These are phyloP conservation scores for Pristiophorus japonicus DNA, from an alignment of 2,113 vertebrate species.

Conservation along the genomic window DNA sequence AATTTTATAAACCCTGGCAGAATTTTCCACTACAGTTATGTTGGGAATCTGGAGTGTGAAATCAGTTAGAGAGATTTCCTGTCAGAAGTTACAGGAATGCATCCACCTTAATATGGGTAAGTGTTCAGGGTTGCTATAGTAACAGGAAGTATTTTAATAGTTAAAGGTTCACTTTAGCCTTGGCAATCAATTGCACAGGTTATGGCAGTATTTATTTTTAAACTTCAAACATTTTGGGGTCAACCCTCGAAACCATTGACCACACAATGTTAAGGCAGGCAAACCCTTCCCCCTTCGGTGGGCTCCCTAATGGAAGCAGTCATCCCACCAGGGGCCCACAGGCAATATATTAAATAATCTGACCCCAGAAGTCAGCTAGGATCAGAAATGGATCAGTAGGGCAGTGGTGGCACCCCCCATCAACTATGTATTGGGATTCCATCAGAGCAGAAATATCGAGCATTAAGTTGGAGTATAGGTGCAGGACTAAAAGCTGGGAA, in stretches of 20 bases:
- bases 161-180: neutral
- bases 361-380: neutral
- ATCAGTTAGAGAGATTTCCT: neutral
- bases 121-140: neutral
- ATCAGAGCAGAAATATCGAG: neutral
- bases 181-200: neutral
- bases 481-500: too few species aligned
- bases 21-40: neutral
- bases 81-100: neutral
- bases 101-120: neutral
- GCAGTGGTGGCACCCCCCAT: neutral
- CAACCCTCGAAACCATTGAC: neutral
- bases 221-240: neutral
- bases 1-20: neutral
- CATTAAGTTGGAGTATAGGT: too few species aligned
- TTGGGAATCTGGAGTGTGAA: neutral
- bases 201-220: neutral
- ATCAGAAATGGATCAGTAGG: too few species aligned
- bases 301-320: neutral
- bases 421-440: neutral
- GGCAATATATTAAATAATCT: conserved; percentile 7
- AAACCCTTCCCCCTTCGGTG: too few species aligned
- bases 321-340: neutral
- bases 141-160: neutral
- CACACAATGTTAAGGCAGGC: neutral